Base-by-base conservation (phyloP, 2,113 vertebrate genomes). In the Cinclus mexicanus region DNA sequence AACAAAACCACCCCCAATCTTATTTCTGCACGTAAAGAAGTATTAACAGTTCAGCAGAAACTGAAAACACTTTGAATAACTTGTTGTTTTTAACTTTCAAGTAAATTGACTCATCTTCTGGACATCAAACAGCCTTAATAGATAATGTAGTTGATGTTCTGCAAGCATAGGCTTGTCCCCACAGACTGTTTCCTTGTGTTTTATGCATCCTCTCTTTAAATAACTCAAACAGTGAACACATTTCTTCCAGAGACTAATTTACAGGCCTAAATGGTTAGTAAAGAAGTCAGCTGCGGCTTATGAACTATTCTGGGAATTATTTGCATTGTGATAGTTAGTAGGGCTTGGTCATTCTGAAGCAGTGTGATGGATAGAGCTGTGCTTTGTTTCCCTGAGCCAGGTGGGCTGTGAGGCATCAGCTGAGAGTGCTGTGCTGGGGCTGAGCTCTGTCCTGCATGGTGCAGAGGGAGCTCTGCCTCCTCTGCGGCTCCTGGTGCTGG, bases 341-440 rank as follows among this genome's bases (percentile, higher is more conserved):
- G 39, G 19, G 41, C 11, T 68, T 4, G 9, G 52, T 26, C 37
- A 13, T 1, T 12, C 20, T 59, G 52, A 12, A 50, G 57, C 56
- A 24, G 0, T 4, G 1, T 1, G n/a, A 12, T 0, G 35, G 35
- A 37, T 37, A 11, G 44, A 64, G 16, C 11, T 25, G 44, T 18
- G 13, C 53, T 37, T 46, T 37, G 33, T 59, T 70, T 49, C 35
- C 44, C 39, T 7, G 31, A 33, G 28, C 15, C 24, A 24, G n/a
- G 28, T 9, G 24, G 53, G 35, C 12, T 42, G 35, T 47, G 77
- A 14, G 33, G 69, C 29, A 6, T 4, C 26, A 63, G 12, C 28
- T 59, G 4, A 13, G n/a, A 11, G 14, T 12, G 19, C 60, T 53
- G 76, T 0, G 7, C 41, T 50, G 31, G 21, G 59, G 35, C 35